Conservation (phyloP, 92 coral and sea anemone species). For the Umimayanthus kanabou region DNA sequence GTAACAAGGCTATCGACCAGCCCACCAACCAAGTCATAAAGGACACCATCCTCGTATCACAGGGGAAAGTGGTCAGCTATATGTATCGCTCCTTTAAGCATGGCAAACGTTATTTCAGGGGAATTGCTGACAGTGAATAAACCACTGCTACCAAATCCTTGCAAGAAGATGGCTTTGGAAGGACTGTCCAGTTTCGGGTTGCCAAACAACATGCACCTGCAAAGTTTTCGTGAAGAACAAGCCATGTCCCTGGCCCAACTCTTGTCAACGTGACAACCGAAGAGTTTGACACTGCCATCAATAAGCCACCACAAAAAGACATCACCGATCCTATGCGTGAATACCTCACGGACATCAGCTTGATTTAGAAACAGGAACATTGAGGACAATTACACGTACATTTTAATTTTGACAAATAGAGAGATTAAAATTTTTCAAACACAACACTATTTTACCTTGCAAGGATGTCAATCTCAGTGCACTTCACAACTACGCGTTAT, state of each 20-base stretch:
- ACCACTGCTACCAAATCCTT: slow-evolving; percentile 32
- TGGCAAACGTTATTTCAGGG: slow-evolving; percentile 42
- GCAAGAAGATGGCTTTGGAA: slow-evolving; percentile 50
- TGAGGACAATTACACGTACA: neutral
- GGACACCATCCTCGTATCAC: slow-evolving; percentile 28
- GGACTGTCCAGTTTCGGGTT: slow-evolving; percentile 38
- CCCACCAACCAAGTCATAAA: slow-evolving; percentile 35
- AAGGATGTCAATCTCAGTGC: neutral
- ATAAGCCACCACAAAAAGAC: no score
- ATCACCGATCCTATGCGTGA: no score
- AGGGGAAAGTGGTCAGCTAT: slow-evolving; percentile 47
- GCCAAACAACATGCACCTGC: slow-evolving; percentile 47
- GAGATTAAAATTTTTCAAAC: neutral
- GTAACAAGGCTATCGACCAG: slow-evolving; percentile 55
- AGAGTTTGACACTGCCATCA: no score
- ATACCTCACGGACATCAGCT: no score
- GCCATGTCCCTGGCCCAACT: slow-evolving; percentile 66
- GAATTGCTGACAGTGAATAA: slow-evolving; percentile 45
- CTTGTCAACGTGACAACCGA: no score
- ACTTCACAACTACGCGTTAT: neutral
- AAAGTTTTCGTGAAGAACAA: slow-evolving; percentile 51
- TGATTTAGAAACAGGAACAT: no score
- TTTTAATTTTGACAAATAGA: neutral
- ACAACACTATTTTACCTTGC: neutral
- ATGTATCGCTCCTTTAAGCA: slow-evolving; percentile 54